Base-by-base conservation (phyloP, 1,140 invertebrate genomes). In the Papilio dardanus region DNA sequence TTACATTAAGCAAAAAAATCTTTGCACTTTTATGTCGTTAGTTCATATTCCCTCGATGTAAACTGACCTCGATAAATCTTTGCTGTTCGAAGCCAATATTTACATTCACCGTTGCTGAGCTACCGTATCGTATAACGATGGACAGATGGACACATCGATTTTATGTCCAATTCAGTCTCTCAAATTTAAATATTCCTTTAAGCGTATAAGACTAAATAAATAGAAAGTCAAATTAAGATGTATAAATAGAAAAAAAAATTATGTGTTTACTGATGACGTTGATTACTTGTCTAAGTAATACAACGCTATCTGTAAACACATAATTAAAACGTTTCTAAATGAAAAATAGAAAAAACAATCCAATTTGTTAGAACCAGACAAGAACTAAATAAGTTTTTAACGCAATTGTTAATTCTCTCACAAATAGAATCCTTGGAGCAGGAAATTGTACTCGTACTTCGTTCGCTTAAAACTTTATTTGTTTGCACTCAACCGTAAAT, bases 61-160 rank as follows among this genome's bases (percentile, higher is more conserved):
- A 5, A 62, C 54, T 62, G 54, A 62, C 54, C 54, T 62, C 10
- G 24, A 30, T 62, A 62, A 62, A 62, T 62, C 54, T 62, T 28
- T 14, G 3, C 24, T 62, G 24, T 62, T 62, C 54, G 24, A 28
- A 24, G 14, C 50, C 8, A 62, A 62, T 30, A 62, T 62, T 62
- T 62, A 62, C 54, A 62, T 62, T 5, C 54, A 0, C 3, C 54
- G 54, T 62, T 62, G 54, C 54, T 12, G 21, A 24, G 3, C 10
- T 62, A 62, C 54, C 24, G 54, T 28, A 4, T 12, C 21, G 24
- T 62, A 28, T 10, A 14, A 28, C 19, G 3, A 12, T 30, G 21
- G 54, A 30, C 50, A 24, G 16, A 4, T 19, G 2, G 21, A 62
- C 54, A 28, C 24, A 62, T 62, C 54, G 54, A 28, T 62, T 62